Conservation (phyloP, 2,797 vertebrate genomes). For the Lepus townsendii region DNA sequence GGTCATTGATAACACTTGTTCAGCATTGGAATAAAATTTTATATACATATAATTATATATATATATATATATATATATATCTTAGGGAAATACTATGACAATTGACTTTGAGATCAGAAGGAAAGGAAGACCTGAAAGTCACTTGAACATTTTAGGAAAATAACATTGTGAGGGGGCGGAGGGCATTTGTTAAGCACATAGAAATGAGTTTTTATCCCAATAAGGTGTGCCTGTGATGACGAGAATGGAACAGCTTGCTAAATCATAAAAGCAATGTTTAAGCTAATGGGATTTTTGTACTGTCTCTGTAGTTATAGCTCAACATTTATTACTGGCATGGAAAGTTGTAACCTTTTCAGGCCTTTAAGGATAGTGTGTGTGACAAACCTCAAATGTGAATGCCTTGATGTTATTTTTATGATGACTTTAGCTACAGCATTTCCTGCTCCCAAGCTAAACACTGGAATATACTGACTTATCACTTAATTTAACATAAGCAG, state of each 20-base stretch:
- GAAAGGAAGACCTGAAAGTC: constrained; percentile 79
- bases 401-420: constrained; percentile 78
- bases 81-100: constrained; percentile 76
- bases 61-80: not conserved
- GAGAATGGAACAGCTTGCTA: constrained; percentile 66
- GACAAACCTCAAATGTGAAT: constrained; percentile 88
- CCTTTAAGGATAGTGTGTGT: constrained; percentile 75
- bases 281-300: constrained; percentile 65
- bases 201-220: constrained; percentile 68
- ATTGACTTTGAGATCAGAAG: constrained; percentile 83
- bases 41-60: not conserved
- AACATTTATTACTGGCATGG: constrained; percentile 20
- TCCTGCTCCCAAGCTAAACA: constrained; percentile 87
- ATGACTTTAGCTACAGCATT: constrained; percentile 79
- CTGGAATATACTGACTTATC: constrained; percentile 85
- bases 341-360: constrained; percentile 72
- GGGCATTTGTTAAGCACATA: constrained; percentile 50
- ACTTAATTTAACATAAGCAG: constrained; percentile 78
- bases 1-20: constrained; percentile 78
- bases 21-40: constrained; percentile 80
- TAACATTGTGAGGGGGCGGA: constrained; percentile 41
- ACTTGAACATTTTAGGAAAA: constrained; percentile 76
- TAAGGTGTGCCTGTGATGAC: constrained; percentile 65
- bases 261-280: constrained; percentile 49
- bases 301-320: constrained; percentile 64